phyloP scores from a whole-genome alignment of 2,113 vertebrate species.

The Hydrochoerus hydrochaeris region DNA sequence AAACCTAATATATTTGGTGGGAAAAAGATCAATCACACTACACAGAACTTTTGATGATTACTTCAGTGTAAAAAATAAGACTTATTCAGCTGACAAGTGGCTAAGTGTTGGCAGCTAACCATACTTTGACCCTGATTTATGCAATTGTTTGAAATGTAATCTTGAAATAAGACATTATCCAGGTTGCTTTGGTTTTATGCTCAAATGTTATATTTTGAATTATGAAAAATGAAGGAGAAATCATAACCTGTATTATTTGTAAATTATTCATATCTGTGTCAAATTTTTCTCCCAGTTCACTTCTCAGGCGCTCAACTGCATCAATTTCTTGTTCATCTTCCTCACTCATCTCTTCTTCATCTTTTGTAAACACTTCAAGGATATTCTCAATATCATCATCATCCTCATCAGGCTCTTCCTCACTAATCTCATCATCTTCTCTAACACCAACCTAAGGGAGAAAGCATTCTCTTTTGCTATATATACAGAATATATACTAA shows the following conservation, averaged over 20 bases:
- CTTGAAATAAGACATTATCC: conserved; percentile 45
- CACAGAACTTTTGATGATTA: background rate
- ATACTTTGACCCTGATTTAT: background rate
- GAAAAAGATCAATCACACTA: background rate
- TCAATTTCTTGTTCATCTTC: conserved; percentile 88
- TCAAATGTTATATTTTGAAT: conserved; percentile 45
- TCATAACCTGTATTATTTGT: conserved; percentile 86
- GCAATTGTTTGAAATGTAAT: conserved; percentile 51
- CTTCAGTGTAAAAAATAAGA: background rate
- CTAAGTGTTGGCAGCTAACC: background rate
- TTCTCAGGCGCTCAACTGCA: conserved; percentile 88
- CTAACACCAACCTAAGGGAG: conserved; percentile 66
- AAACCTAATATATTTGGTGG: background rate
- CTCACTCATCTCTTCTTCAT: conserved; percentile 86
- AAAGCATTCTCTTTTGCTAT: conserved; percentile 24
- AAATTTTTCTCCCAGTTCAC: conserved; percentile 90
- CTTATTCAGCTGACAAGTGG: background rate
- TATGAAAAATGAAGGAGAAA: conserved; percentile 19
- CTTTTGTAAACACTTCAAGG: conserved; percentile 90
- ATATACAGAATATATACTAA: background rate
- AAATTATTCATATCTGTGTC: conserved; percentile 86
- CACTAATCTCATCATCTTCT: conserved; percentile 76
- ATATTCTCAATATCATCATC: conserved; percentile 87
- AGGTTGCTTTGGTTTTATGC: conserved; percentile 27
- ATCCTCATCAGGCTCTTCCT: conserved; percentile 82